Evolutionary conservation across 2,888 invertebrate species (phyloP).

Genomic region (Coleophora deauratella): DNA sequence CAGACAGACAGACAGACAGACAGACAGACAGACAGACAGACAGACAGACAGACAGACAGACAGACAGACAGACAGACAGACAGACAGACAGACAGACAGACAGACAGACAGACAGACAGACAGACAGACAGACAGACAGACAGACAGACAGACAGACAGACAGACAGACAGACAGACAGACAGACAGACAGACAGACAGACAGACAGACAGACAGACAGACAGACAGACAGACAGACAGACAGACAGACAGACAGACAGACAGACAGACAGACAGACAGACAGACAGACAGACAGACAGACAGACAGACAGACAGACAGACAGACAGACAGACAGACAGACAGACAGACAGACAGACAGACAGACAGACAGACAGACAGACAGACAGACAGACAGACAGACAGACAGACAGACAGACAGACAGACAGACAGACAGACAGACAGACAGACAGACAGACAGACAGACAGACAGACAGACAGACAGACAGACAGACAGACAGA

Average conservation of each 20-base stretch:
- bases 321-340: not conserved
- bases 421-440: not conserved
- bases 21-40: not conserved
- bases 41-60: not conserved
- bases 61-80: not conserved
- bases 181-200: not conserved
- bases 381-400: not conserved
- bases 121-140: not conserved
- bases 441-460: not conserved
- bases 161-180: not conserved
- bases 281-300: not conserved
- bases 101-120: not conserved
- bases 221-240: not conserved
- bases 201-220: not conserved
- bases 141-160: not conserved
- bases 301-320: not conserved
- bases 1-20: not conserved
- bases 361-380: not conserved
- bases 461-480: not conserved
- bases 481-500: not conserved
- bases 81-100: not conserved
- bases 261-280: not conserved
- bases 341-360: not conserved
- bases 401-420: not conserved
- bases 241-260: not conserved